Evolutionary conservation across 2,113 vertebrate species (phyloP), one percentile per base, ranked within the genome.

Genomic region (Rhineura floridana): DNA sequence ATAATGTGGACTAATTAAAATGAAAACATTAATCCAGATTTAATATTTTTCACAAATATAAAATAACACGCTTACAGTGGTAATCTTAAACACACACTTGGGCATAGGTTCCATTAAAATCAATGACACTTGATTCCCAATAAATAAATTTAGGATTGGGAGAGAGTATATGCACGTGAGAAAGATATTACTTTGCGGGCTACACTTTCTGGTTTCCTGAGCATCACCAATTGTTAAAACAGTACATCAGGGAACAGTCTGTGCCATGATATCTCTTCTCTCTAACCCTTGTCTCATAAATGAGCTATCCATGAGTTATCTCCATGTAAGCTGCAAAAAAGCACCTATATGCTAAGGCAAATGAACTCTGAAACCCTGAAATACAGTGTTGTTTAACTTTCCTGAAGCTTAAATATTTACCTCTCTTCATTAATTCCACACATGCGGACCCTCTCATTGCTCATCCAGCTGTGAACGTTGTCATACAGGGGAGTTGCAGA

Each of bases 391-490:
- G 59, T 92, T 94, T 93, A 90, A 94, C 91, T 94, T 90, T 88
- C 93, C 91, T 93, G 92, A 89, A 94, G 87, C 91, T 93, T 96
- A 95, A 95, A 87, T 94, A 95, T 95, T 97, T 96, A 98, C 97
- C 97, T 98, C 95, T 98, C 97, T 94, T 98, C 97, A 91, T 96
- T 98, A 96, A 97, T 97, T 91, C 97, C 97, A 96, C 97, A 98
- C 97, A 98, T 98, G 95, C 97, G 97, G 95, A 98, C 97, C 95
- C 97, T 96, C 91, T 98, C 97, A 93, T 97, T 98, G 97, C 95
- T 98, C 97, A 98, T 97, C 97, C 97, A 98, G 96, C 97, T 98
- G 95, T 98, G 97, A 95, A 98, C 96, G 21, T 98, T 97, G 93
- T 97, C 97, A 97, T 98, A 98, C 95, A 98, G 95, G 94, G 97